Base-by-base conservation (phyloP, 2,888 invertebrate species). In the Nemoura dubitans region DNA sequence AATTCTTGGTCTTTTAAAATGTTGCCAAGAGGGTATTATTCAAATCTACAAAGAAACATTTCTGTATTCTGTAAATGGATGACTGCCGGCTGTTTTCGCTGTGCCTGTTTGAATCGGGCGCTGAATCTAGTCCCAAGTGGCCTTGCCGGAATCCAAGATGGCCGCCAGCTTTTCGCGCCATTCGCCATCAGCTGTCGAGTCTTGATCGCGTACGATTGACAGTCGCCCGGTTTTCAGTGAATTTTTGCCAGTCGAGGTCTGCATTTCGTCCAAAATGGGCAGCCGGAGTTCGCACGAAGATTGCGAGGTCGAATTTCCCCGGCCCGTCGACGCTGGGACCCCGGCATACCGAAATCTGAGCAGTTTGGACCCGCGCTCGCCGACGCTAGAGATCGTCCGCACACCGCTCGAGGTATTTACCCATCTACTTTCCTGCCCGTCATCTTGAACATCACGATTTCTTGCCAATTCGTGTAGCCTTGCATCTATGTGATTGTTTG, bases 381-480 rank as follows among this genome's bases (percentile, higher is more conserved):
- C 86, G 59, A 76, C 85, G 36, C 25, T 25, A 36, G 87, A 85
- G 0, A 85, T 87, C 76, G 26, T 76, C n/a, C 77, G 85, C 10
- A 86, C 86, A 21, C 86, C 86, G n/a, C 86, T 87, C n/a, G 78
- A 87, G 86, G 87, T 87, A 5, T 42, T 7, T 27, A 85, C 10
- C 3, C 5, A 36, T 36, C 10, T 36, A 3, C 36, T 36, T 36
- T 36, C 10, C 36, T 36, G 3, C 3, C 36, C 36, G n/a, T n/a
- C n/a, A n/a, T 36, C 36, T 36, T 36, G 36, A 6, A 6, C 36
- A 36, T 6, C 3, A 10, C 36, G 10, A 36, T 6, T 36, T 10
- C 10, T 36, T 36, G 10, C 10, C 10, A 36, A 36, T 6, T 36
- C 5, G 36, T 36, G 10, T 6, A 36, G 10, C 36, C 36, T n/a